A percentile compares a stretch with the other conserved stretches of the same genome.
Evolutionary conservation across 2,888 invertebrate species (phyloP).

Genomic region (Heliconius sara): DNA sequence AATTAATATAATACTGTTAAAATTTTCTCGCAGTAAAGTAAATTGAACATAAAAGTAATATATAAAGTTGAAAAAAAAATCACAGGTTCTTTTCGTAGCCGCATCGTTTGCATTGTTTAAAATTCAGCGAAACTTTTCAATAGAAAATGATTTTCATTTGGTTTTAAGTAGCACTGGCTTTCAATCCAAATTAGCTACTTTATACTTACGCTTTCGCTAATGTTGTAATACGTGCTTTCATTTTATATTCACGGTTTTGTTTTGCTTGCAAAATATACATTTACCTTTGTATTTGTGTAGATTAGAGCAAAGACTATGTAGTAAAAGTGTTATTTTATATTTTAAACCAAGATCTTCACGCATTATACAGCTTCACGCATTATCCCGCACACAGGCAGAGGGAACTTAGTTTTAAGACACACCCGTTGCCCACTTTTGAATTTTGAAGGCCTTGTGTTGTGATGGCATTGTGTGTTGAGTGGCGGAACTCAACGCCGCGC

Average conservation of each 20-base stretch:
- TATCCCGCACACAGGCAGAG: too few species aligned
- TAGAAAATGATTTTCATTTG: constrained; percentile 26
- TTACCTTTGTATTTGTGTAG: background rate
- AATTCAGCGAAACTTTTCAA: constrained; percentile 27
- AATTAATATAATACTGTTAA: background rate
- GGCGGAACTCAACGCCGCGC: too few species aligned
- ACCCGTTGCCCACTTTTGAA: too few species aligned
- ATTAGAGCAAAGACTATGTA: background rate
- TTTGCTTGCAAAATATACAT: background rate
- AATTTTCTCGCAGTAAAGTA: background rate
- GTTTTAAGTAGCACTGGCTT: constrained; percentile 17
- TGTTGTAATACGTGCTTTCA: constrained; percentile 14
- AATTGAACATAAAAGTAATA: constrained; percentile 11
- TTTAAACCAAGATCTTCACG: too few species aligned
- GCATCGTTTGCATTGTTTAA: constrained; percentile 28
- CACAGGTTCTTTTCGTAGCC: constrained; percentile 18
- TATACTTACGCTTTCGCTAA: constrained; percentile 6
- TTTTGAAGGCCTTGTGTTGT: too few species aligned
- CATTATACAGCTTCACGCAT: too few species aligned
- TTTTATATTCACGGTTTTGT: constrained; percentile 10
- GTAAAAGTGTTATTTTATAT: background rate
- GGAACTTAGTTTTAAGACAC: too few species aligned
- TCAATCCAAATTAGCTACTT: constrained; percentile 23
- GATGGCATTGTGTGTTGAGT: too few species aligned
- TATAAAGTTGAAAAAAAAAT: constrained; percentile 11